Evolutionary conservation across 2,888 invertebrate species (phyloP).

Genomic region (Eupeodes luniger): DNA sequence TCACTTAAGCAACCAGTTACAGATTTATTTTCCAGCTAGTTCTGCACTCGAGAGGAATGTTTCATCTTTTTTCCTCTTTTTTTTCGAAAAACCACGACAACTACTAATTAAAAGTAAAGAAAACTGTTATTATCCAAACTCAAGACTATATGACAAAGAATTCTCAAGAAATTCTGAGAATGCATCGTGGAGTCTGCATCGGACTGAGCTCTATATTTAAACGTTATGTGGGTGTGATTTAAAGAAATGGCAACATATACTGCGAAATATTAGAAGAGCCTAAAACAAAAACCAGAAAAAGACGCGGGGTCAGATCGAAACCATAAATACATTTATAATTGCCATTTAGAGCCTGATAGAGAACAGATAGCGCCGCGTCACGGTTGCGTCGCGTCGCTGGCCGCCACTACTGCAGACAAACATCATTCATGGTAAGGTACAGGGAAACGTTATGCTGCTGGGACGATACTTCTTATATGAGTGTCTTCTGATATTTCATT

Average conservation of each 20-base stretch:
- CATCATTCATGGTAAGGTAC: not conserved
- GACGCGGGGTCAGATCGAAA: constrained; percentile 69
- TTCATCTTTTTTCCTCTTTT: not conserved
- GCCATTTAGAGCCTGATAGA: constrained; percentile 69
- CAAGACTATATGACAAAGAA: constrained; percentile 26
- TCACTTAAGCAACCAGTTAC: no score
- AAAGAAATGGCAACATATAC: constrained; percentile 55
- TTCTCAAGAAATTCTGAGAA: constrained; percentile 60
- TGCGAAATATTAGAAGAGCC: not conserved
- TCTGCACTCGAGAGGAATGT: not conserved
- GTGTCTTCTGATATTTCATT: constrained; percentile 20
- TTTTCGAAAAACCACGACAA: not conserved
- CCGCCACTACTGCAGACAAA: constrained; percentile 26
- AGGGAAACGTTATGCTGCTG: not conserved
- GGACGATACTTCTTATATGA: not conserved
- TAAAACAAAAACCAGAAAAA: not conserved
- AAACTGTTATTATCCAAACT: constrained; percentile 10
- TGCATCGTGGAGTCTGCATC: not conserved
- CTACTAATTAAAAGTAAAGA: constrained; percentile 22
- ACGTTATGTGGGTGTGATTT: constrained; percentile 70
- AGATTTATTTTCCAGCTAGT: no score
- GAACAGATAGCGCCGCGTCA: constrained; percentile 50
- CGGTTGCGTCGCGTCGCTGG: not conserved
- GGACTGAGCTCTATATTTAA: constrained; percentile 51
- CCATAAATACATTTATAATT: constrained; percentile 76